Conservation (phyloP, 2,888 invertebrate species). For the Erebia palarica region DNA sequence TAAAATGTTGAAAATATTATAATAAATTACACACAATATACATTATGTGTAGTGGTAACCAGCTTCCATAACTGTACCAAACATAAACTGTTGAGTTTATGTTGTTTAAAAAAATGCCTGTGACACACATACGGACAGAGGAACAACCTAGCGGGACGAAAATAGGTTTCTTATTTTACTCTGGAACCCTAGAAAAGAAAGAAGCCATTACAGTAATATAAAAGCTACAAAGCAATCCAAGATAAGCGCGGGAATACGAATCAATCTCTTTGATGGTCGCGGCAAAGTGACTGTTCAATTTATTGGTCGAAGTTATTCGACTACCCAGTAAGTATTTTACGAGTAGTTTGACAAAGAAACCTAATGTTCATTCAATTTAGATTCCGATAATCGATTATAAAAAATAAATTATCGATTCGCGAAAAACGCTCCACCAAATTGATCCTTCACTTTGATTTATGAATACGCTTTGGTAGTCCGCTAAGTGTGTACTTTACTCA, state of each 20-base stretch:
- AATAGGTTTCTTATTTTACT: no score
- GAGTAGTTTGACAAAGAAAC: no score
- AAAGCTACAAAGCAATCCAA: constrained; percentile 3
- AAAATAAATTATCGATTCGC: background rate
- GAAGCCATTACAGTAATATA: background rate
- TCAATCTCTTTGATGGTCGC: background rate
- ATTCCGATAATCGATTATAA: background rate
- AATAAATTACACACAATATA: no score
- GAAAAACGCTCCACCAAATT: background rate
- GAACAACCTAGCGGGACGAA: no score
- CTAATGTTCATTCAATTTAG: no score
- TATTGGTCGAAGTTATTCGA: background rate
- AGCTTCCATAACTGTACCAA: no score
- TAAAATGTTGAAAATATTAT: no score
- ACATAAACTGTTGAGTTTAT: no score
- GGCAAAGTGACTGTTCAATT: background rate
- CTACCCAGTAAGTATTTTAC: background rate
- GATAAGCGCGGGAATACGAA: background rate
- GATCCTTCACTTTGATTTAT: constrained; percentile 6
- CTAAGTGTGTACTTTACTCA: constrained; percentile 12
- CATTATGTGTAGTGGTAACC: no score
- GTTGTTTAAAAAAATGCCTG: no score
- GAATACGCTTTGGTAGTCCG: background rate
- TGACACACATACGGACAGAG: no score
- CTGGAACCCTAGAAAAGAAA: background rate